Evolutionary conservation across 2,888 invertebrate genomes (phyloP).

Genomic region (Campopleginae sp.): DNA sequence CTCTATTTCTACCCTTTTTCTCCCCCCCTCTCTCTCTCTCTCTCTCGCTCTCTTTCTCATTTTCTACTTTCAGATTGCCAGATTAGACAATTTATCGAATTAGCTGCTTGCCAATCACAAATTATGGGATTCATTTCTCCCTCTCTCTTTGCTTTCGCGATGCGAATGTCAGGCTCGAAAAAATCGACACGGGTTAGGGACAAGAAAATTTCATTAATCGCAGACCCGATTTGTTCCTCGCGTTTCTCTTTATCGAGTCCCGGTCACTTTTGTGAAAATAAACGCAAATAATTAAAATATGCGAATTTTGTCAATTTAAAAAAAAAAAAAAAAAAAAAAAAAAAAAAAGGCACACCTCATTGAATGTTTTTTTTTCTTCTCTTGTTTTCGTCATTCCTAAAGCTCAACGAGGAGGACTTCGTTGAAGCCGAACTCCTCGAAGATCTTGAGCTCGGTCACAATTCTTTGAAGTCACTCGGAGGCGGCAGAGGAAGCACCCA

Average conservation of each 20-base stretch:
- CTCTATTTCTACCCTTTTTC: conserved; percentile 27
- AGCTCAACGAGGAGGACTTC: conserved; percentile 92
- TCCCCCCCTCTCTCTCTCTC: not conserved
- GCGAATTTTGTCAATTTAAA: too few relatives aligned
- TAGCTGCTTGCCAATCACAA: conserved; percentile 56
- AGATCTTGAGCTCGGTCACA: conserved; percentile 90
- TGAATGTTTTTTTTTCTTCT: too few relatives aligned
- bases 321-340: too few relatives aligned
- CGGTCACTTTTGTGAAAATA: too few relatives aligned
- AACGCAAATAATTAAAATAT: too few relatives aligned
- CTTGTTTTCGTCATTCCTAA: too few relatives aligned
- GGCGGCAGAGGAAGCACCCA: conserved; percentile 72
- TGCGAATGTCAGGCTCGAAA: conserved; percentile 20
- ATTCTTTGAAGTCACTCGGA: conserved; percentile 88
- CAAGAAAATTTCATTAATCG: conserved; percentile 7
- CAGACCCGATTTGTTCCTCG: not conserved
- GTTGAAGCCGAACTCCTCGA: conserved; percentile 89
- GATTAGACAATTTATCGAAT: conserved; percentile 67
- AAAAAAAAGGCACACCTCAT: too few relatives aligned
- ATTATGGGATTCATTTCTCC: conserved; percentile 42
- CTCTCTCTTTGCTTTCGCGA: conserved; percentile 12
- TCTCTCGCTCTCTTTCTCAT: conserved; percentile 12
- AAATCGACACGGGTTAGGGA: not conserved
- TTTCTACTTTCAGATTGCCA: conserved; percentile 52
- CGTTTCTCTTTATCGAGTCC: too few relatives aligned